These are phyloP conservation scores for Danio rerio DNA, from an alignment of 2,113 vertebrate species.

Conservation along the genomic window GRCz12tu NC_133176.1:17399501-17400000, in stretches of 20 bases:
- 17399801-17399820: neutral
- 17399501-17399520: slow-evolving; percentile 15
- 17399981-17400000: too few species aligned
- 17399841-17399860: neutral
- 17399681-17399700: slow-evolving; percentile 41
- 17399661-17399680: slow-evolving; percentile 34
- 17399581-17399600: slow-evolving; percentile 10
- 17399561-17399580: slow-evolving; percentile 24
- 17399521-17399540: neutral
- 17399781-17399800: neutral
- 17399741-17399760: slow-evolving; percentile 6
- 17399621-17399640: slow-evolving; percentile 40
- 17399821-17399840: neutral
- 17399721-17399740: slow-evolving; percentile 29
- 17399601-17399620: slow-evolving; percentile 22
- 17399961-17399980: too few species aligned
- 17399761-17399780: slow-evolving; percentile 4
- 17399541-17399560: slow-evolving; percentile 26
- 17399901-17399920: neutral
- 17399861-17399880: neutral
- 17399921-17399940: too few species aligned
- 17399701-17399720: slow-evolving; percentile 33
- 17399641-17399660: slow-evolving; percentile 31
- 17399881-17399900: neutral
- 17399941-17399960: too few species aligned